A percentile compares a stretch with the other conserved stretches of the same genome.
These are phyloP conservation scores for Grus americana DNA, from an alignment of 2,113 vertebrate species.

Conservation along the genomic window DNA sequence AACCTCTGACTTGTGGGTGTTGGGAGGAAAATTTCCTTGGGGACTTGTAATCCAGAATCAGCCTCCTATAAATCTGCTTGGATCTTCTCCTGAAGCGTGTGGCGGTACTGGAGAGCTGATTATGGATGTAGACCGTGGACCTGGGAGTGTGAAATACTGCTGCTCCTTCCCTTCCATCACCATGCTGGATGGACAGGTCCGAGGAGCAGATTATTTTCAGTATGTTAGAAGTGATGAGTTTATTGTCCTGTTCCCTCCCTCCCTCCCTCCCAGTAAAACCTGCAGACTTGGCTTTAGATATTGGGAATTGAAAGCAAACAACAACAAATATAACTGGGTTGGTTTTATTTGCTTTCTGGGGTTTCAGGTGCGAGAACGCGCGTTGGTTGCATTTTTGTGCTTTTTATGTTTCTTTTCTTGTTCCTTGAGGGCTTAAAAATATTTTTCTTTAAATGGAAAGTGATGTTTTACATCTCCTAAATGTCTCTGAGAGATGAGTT, in stretches of 20 bases:
- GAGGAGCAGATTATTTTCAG: not conserved
- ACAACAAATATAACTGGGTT: not conserved
- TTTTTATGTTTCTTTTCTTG: not conserved
- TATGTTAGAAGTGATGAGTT: not conserved
- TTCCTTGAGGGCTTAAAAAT: not conserved
- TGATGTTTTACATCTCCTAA: not conserved
- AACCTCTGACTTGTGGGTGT: conserved; percentile 33
- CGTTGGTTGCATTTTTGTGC: not conserved
- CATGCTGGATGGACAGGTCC: not conserved
- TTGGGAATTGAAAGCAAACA: not conserved
- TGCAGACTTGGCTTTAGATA: not conserved
- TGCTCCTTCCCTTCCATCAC: conserved; percentile 3
- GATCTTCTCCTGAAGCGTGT: not conserved
- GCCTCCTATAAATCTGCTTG: conserved; percentile 52
- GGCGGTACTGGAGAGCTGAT: conserved; percentile 17
- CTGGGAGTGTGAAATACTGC: conserved; percentile 41
- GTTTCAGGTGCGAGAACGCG: not conserved
- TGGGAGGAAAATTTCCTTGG: conserved; percentile 59
- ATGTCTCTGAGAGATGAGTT: not conserved
- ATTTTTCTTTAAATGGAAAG: not conserved
- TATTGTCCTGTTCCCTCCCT: not conserved
- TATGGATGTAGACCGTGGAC: not conserved
- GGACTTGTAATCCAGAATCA: conserved; percentile 51
- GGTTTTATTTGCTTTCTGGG: not conserved
- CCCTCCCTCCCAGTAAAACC: not conserved